These are phyloP conservation scores for Tipula vernalis DNA, from an alignment of 2,888 invertebrate species.

Conservation along the genomic window DNA sequence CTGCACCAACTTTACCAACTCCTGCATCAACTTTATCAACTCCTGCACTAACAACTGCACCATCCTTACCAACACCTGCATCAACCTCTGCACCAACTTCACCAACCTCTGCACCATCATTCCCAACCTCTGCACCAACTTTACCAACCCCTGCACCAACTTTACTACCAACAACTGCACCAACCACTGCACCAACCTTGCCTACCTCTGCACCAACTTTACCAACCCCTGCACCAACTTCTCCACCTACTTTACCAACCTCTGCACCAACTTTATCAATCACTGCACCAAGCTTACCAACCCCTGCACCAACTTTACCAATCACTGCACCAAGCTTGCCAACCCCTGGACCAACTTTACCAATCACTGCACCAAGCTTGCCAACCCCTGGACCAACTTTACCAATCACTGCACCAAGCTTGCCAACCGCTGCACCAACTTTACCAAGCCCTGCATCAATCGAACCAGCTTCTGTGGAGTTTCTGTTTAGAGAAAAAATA, in stretches of 20 bases:
- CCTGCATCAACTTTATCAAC: too few species aligned
- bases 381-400: not conserved
- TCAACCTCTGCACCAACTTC: not conserved
- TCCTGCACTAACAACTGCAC: conserved; percentile 20
- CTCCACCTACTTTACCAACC: too few species aligned
- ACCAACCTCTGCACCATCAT: too few species aligned
- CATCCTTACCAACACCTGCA: not conserved
- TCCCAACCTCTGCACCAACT: conserved; percentile 18
- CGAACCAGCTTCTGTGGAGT: conserved; percentile 15
- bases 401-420: not conserved
- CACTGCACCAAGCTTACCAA: too few species aligned
- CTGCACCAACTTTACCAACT: not conserved
- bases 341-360: conserved; percentile 20
- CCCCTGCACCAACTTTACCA: not conserved
- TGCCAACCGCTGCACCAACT: too few species aligned
- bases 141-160: not conserved
- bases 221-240: too few species aligned
- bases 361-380: not conserved
- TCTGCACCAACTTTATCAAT: too few species aligned
- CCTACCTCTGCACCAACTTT: not conserved
- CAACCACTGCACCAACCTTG: not conserved
- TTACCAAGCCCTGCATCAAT: too few species aligned
- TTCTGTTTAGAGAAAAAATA: too few species aligned
- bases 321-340: too few species aligned
- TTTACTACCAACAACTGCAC: not conserved